Percentiles rank a stretch among this genome's conserved stretches.
phyloP scores from a whole-genome alignment of 2,797 vertebrate species.

The Phataginus tetradactyla region DNA sequence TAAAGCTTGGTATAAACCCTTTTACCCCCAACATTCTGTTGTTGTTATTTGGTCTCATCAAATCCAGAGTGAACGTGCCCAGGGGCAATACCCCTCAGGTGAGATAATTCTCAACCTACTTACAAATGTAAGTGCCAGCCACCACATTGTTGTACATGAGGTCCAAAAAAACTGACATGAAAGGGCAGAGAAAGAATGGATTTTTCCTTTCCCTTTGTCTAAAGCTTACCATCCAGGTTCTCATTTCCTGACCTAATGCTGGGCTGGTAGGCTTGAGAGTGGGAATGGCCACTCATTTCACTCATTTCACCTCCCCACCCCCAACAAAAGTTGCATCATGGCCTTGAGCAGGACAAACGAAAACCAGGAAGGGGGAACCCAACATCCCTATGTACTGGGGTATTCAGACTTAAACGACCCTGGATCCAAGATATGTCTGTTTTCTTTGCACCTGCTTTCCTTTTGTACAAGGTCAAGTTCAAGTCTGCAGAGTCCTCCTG shows the following conservation, averaged over 20 bases:
- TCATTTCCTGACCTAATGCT: not conserved
- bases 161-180: not conserved
- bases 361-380: not conserved
- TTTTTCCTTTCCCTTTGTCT: not conserved
- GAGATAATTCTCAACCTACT: not conserved
- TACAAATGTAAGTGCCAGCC: not conserved
- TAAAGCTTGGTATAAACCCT: too few relatives aligned
- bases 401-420: not conserved
- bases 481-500: not conserved
- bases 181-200: not conserved
- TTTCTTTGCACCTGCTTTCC: not conserved
- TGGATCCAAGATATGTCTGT: not conserved
- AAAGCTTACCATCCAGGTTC: not conserved
- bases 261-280: rapidly evolving
- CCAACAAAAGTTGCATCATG: rapidly evolving
- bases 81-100: too few relatives aligned
- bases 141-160: rapidly evolving
- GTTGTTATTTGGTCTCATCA: too few relatives aligned
- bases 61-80: too few relatives aligned
- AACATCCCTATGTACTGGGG: not conserved
- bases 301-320: not conserved
- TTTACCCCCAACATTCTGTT: too few relatives aligned
- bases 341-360: not conserved
- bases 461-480: not conserved
- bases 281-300: not conserved